Evolutionary conservation across 2,888 invertebrate genomes (phyloP).

Genomic region (Formica aserva): DNA sequence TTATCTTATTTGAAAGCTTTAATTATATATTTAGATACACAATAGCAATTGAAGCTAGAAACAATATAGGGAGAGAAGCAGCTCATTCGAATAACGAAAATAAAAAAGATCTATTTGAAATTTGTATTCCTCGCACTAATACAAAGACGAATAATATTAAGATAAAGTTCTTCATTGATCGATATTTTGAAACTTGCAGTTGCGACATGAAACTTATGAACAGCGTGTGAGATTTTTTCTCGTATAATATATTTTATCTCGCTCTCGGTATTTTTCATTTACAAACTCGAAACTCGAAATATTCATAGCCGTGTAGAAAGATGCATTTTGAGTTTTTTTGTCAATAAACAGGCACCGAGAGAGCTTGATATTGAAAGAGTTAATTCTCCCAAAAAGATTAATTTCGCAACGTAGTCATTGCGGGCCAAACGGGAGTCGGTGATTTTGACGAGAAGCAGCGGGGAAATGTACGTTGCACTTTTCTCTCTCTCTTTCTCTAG

Average conservation of each 20-base stretch:
- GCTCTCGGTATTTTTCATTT: not conserved
- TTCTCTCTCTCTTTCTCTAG: slow-evolving; percentile 5
- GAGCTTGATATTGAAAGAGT: not conserved
- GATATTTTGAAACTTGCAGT: not conserved
- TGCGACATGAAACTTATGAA: not conserved
- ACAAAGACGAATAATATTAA: not conserved
- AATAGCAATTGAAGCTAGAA: not conserved
- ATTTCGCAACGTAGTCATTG: slow-evolving; percentile 9
- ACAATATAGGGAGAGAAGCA: not conserved
- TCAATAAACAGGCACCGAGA: not conserved
- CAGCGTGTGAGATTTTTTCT: not conserved
- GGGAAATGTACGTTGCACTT: not conserved
- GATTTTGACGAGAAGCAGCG: slow-evolving; percentile 1
- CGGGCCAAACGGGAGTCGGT: not conserved
- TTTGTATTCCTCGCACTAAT: not conserved
- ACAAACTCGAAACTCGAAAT: not conserved
- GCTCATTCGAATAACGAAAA: not conserved
- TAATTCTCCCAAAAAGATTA: slow-evolving; percentile 9
- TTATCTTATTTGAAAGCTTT: not conserved
- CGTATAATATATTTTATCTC: not conserved
- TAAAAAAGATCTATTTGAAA: not conserved
- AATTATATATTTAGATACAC: not conserved
- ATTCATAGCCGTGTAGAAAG: not conserved
- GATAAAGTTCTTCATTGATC: not conserved
- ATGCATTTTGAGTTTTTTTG: not conserved